phyloP scores from a whole-genome alignment of 2,888 invertebrate genomes.

The Macroteleia sp. region DNA sequence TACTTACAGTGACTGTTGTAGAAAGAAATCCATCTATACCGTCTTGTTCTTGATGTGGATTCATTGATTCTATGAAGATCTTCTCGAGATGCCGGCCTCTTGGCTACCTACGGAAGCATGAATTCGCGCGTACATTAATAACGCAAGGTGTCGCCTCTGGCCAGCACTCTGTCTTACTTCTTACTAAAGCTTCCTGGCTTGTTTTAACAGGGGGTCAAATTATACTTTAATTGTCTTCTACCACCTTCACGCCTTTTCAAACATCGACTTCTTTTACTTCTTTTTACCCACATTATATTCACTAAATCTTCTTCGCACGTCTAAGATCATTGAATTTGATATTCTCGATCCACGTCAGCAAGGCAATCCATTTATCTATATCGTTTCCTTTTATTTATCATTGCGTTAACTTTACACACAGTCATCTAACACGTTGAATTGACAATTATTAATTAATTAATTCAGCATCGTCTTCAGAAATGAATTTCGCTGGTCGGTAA shows the following conservation, averaged over 20 bases:
- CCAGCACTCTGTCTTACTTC: constrained; percentile 82
- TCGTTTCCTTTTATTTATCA: background rate
- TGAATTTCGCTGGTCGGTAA: no score
- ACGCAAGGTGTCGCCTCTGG: constrained; percentile 82
- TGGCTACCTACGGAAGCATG: constrained; percentile 77
- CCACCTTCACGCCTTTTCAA: constrained; percentile 66
- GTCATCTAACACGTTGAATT: background rate
- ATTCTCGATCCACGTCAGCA: constrained; percentile 40
- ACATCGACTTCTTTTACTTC: constrained; percentile 61
- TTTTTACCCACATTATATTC: constrained; percentile 23
- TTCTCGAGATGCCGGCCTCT: constrained; percentile 11
- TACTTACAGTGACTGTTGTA: constrained; percentile 29
- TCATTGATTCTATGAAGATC: constrained; percentile 25
- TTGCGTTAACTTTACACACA: background rate
- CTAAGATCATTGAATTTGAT: constrained; percentile 36
- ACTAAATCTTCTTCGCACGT: constrained; percentile 55
- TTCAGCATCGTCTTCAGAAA: no score
- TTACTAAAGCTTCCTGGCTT: constrained; percentile 61
- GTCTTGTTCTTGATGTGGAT: background rate
- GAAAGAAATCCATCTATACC: constrained; percentile 22
- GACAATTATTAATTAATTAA: constrained; percentile 19
- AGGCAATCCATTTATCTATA: constrained; percentile 21
- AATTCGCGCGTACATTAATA: constrained; percentile 82
- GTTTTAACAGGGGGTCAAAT: constrained; percentile 70
- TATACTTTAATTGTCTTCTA: constrained; percentile 74